A percentile compares a stretch with the other conserved stretches of the same genome.
Evolutionary conservation across 2,113 vertebrate genomes (phyloP).

Genomic region (Lagopus muta): DNA sequence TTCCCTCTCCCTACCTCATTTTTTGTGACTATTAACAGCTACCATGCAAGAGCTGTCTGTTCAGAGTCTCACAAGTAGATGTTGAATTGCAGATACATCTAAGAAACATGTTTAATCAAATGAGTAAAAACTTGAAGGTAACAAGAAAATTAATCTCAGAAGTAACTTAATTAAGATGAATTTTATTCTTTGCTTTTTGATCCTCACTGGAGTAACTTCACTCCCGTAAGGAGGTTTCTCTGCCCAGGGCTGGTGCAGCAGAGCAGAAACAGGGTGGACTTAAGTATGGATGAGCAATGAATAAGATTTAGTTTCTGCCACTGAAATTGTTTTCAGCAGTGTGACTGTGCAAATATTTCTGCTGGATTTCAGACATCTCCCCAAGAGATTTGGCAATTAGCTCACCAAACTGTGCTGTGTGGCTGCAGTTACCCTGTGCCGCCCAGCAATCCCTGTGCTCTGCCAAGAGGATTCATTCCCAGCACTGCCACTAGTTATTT

Average conservation of each 20-base stretch:
- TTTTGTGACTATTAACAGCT: background rate
- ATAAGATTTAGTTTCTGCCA: background rate
- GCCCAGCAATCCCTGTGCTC: background rate
- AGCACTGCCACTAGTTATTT: background rate
- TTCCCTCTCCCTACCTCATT: background rate
- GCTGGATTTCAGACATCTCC: background rate
- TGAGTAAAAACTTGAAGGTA: background rate
- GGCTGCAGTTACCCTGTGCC: accelerated
- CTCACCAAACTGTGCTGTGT: accelerated
- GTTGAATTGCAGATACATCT: background rate
- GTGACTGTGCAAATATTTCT: background rate
- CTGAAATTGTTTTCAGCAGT: background rate
- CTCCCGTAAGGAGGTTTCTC: accelerated
- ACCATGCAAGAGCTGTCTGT: background rate
- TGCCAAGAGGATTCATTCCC: background rate
- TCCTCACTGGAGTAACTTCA: background rate
- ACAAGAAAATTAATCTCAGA: background rate
- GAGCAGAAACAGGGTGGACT: background rate
- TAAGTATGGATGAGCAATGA: background rate
- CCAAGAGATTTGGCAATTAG: background rate
- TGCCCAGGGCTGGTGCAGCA: background rate
- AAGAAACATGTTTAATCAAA: background rate
- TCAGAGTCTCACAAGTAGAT: background rate
- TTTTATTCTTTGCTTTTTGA: background rate
- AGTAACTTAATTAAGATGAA: background rate